Conservation (phyloP, 2,888 invertebrate genomes). For the Agrotis clavis region DNA sequence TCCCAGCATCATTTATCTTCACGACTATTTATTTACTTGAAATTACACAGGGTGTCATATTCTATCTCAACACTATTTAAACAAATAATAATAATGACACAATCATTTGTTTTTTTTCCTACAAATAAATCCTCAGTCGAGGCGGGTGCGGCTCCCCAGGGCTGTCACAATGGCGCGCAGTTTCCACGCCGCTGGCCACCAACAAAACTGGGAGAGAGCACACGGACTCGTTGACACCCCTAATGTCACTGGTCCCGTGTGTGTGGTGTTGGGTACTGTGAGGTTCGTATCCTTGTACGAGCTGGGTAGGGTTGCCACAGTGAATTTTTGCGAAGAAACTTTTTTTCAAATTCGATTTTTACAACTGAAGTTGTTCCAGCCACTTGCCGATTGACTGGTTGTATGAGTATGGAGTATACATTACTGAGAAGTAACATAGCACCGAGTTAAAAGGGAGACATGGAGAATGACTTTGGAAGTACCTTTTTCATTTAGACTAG, state of each 20-base stretch:
- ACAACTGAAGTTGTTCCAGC: background rate
- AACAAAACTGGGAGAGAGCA: constrained; percentile 77
- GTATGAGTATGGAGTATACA: no score
- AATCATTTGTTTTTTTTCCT: constrained; percentile 62
- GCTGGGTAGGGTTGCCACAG: constrained; percentile 68
- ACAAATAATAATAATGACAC: constrained; percentile 53
- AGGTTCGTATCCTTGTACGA: constrained; percentile 69
- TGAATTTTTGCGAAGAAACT: background rate
- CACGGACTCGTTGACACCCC: constrained; percentile 81
- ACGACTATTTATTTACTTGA: background rate
- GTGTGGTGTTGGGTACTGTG: constrained; percentile 70
- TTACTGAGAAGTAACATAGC: background rate
- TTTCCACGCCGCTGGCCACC: constrained; percentile 82
- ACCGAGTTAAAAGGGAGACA: no score
- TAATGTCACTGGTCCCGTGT: constrained; percentile 78
- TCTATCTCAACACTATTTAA: constrained; percentile 9
- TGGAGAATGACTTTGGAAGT: no score
- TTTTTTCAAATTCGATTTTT: background rate
- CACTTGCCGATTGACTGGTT: background rate
- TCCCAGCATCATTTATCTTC: no score
- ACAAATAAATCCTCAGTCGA: constrained; percentile 68
- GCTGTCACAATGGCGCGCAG: constrained; percentile 82
- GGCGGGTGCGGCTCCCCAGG: constrained; percentile 78
- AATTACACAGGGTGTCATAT: background rate
- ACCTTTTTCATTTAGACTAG: no score